Evolutionary conservation across 2,888 invertebrate species (phyloP), one percentile per base, ranked within the genome.

Genomic region (Hipparchia sbordonii): DNA sequence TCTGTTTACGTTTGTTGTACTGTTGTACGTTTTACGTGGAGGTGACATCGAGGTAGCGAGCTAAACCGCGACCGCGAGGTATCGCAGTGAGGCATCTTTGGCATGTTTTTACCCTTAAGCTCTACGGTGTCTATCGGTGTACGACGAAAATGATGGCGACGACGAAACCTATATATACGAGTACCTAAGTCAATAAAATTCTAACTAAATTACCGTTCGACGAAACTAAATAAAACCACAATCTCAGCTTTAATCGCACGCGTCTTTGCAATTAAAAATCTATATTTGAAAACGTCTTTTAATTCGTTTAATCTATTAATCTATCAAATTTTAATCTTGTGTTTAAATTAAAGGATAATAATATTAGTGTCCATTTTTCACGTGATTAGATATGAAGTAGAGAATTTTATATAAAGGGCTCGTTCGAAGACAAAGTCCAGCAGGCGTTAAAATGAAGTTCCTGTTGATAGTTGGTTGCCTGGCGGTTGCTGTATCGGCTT

Each of bases 381-480:
- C n/a, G 39, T 12, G 67, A 67, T 67, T 46, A 67, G 67, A 67
- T 67, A 67, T 39, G 23, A 13, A 12, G 13, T 13, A 61, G 39
- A 13, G 33, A 66, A 66, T 6, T 12, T 39, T 61, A 69, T 61
- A 51, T 61, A 69, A 69, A 39, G 48, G 51, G 2, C n/a, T 9
- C 5, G 9, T 13, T 23, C 46, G 6, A 2, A 51, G 46, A 46
- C 48, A 33, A 51, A 12, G 33, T 52, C 33, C 7, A 52, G 33
- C 51, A 65, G 39, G 63, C 6, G 51, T 39, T 7, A 61, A 39
- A 39, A 69, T 69, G 69, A 59, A 65, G 13, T 66, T 72, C 39
- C 54, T 72, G 9, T 8, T 69, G 48, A 9, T 59, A 13, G 59
- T 51, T 6, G 39, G 39, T 39, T 23, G 57, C 52, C 23, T 66